Conservation (phyloP, 37 sponge, comb jelly and placozoan species). For the Eunapius fragilis region DNA sequence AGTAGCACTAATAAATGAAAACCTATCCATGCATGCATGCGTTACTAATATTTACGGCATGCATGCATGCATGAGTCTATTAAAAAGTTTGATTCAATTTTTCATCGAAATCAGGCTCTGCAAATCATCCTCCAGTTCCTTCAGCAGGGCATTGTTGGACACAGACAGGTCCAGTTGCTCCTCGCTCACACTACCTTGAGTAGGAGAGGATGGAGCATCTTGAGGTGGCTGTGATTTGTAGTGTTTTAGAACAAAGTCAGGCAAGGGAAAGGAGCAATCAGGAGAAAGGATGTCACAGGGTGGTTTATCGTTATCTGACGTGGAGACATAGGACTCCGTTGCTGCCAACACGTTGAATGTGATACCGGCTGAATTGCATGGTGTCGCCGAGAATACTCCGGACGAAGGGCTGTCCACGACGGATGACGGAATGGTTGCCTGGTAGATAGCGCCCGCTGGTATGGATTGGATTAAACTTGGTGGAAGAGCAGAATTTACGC, state of each 20-base stretch:
- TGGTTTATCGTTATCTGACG: not conserved
- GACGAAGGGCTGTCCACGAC: not conserved
- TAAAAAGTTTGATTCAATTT: not conserved
- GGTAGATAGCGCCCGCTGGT: not conserved
- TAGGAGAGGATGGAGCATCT: too few relatives aligned
- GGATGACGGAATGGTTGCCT: not conserved
- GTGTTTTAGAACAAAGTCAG: too few relatives aligned
- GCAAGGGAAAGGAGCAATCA: not conserved
- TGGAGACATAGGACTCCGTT: not conserved
- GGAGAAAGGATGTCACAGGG: not conserved
- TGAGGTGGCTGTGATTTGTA: not conserved
- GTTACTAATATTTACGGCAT: too few relatives aligned
- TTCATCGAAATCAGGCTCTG: not conserved
- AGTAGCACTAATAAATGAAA: too few relatives aligned
- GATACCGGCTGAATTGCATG: not conserved
- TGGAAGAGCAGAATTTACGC: not conserved
- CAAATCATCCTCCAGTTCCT: not conserved
- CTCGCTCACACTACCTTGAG: not conserved
- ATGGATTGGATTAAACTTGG: not conserved
- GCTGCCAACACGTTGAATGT: not conserved
- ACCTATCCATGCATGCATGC: too few relatives aligned
- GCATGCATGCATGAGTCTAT: too few relatives aligned
- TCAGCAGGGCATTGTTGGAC: not conserved
- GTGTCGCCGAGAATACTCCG: not conserved
- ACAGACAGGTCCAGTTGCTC: not conserved